Conservation (phyloP, 2,888 invertebrate species). For the Tromatobia lineatoria region DNA sequence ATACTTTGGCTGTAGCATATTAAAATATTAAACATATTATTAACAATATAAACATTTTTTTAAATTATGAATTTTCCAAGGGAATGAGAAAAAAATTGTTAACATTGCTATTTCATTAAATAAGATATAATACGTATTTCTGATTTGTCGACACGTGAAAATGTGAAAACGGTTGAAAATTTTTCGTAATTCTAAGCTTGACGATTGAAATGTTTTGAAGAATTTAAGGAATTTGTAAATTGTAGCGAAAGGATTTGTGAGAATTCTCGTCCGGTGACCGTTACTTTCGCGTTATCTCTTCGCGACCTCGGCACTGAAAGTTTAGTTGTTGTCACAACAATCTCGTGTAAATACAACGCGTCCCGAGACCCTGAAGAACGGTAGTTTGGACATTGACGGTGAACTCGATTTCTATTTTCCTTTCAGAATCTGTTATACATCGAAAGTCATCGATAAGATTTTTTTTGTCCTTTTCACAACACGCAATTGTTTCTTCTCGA, state of each 20-base stretch:
- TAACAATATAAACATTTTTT: too few relatives aligned
- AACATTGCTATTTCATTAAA: not conserved
- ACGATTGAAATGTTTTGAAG: not conserved
- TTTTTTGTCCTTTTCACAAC: not conserved
- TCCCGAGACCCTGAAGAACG: slow-evolving; percentile 1
- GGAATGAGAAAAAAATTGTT: not conserved
- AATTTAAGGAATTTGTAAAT: slow-evolving; percentile 15
- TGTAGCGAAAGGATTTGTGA: slow-evolving; percentile 4
- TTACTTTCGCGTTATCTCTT: not conserved
- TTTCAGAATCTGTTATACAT: not conserved
- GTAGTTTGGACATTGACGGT: slow-evolving; percentile 1
- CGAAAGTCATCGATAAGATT: not conserved
- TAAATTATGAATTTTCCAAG: not conserved
- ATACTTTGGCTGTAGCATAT: too few relatives aligned
- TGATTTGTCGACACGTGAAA: not conserved
- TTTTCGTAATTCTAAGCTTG: not conserved
- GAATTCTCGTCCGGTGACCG: not conserved
- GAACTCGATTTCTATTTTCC: not conserved
- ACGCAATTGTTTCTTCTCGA: not conserved
- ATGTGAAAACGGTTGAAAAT: not conserved
- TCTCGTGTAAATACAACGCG: slow-evolving; percentile 6
- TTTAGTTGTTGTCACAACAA: slow-evolving; percentile 6
- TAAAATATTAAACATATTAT: too few relatives aligned
- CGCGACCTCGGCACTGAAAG: not conserved
- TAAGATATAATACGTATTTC: not conserved